Conservation (phyloP, 1,140 invertebrate genomes). For the Tetragonula clypearis region DNA sequence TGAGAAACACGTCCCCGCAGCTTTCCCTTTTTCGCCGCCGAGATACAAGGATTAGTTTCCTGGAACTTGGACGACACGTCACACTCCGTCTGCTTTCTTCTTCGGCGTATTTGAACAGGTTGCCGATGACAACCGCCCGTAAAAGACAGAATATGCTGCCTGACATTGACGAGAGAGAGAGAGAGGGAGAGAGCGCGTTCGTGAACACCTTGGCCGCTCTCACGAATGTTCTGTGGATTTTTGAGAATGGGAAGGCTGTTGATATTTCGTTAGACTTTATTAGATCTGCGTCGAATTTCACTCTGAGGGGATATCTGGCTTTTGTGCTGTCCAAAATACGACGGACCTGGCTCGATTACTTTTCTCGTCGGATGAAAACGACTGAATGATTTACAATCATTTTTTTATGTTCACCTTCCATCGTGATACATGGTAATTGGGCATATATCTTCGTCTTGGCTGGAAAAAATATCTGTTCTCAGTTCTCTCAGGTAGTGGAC, state of each 20-base stretch:
- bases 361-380: not conserved
- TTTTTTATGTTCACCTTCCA: no score
- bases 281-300: not conserved
- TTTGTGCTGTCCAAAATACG: not conserved
- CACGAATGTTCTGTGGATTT: not conserved
- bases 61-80: constrained; percentile 28
- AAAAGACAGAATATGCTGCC: not conserved
- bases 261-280: constrained; percentile 32
- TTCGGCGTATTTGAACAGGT: constrained; percentile 52
- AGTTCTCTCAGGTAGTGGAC: not conserved
- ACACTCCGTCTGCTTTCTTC: constrained; percentile 24
- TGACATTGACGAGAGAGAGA: not conserved
- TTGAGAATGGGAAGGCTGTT: constrained; percentile 13
- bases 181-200: not conserved
- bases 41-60: constrained; percentile 50
- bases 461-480: no score
- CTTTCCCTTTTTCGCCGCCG: not conserved
- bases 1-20: constrained; percentile 22
- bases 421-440: no score
- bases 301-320: not conserved
- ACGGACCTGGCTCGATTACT: not conserved
- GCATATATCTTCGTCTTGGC: no score
- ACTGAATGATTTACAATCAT: no score
- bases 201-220: constrained; percentile 4
- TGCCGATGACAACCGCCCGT: constrained; percentile 43